These are phyloP conservation scores for Xestobium rufovillosum DNA, from an alignment of 2,888 invertebrate genomes.

Conservation along the genomic window DNA sequence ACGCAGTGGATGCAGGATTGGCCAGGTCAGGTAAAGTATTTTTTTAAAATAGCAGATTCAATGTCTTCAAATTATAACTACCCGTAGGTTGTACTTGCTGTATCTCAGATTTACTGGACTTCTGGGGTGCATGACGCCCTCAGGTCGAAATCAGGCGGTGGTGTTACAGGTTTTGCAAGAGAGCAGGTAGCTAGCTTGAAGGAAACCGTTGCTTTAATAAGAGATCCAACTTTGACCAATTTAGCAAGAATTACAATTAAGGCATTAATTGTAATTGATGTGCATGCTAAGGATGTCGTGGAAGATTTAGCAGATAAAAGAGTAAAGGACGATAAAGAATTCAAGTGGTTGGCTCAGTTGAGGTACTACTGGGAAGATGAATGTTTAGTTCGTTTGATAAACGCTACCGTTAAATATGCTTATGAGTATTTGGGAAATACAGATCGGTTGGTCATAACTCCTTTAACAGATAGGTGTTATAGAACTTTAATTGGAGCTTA, in stretches of 20 bases:
- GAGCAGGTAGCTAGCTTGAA: conserved; percentile 57
- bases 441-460: conserved; percentile 67
- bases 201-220: conserved; percentile 66
- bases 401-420: conserved; percentile 70
- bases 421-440: conserved; percentile 83
- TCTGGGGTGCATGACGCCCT: conserved; percentile 65
- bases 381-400: conserved; percentile 65
- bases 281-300: conserved; percentile 78
- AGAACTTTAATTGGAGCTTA: conserved; percentile 77
- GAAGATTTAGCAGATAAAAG: conserved; percentile 55
- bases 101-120: conserved; percentile 80
- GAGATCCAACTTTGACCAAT: conserved; percentile 61
- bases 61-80: too few species aligned
- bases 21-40: conserved; percentile 51
- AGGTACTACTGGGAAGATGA: conserved; percentile 66
- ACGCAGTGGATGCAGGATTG: conserved; percentile 67
- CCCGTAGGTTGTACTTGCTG: conserved; percentile 67
- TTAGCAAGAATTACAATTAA: conserved; percentile 70
- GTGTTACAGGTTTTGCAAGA: conserved; percentile 46
- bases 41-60: too few species aligned
- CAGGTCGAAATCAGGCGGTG: conserved; percentile 47
- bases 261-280: conserved; percentile 77
- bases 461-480: conserved; percentile 72
- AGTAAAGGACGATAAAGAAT: conserved; percentile 66
- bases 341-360: conserved; percentile 78